Conservation (phyloP, 2,888 invertebrate species). For the Diaprepes abbreviatus region DNA sequence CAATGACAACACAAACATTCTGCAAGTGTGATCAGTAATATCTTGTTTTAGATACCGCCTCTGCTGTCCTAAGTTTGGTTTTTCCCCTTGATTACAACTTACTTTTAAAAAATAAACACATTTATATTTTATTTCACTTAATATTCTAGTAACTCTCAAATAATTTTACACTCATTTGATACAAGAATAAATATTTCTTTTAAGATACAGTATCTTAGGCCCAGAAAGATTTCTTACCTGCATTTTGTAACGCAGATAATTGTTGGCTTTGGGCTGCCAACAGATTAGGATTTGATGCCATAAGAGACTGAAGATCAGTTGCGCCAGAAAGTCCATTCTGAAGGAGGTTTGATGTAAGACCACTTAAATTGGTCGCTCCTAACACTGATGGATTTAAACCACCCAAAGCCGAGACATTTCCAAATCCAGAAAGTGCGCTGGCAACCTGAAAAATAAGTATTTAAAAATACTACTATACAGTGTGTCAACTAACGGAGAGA, state of each 20-base stretch:
- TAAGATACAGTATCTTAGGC: neutral
- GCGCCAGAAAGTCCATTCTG: constrained; percentile 59
- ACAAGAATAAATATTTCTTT: neutral
- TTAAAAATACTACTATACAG: too few relatives aligned
- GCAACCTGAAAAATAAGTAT: constrained; percentile 72
- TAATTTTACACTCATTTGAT: too few relatives aligned
- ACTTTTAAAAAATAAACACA: too few relatives aligned
- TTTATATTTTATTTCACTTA: too few relatives aligned
- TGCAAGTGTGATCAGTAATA: too few relatives aligned
- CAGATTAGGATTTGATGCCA: constrained; percentile 59
- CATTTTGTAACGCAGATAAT: constrained; percentile 52
- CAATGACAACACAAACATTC: too few relatives aligned
- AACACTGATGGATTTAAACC: constrained; percentile 62
- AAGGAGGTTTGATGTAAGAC: constrained; percentile 62
- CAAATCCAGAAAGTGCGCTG: constrained; percentile 68
- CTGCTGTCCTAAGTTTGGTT: too few relatives aligned
- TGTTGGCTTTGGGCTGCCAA: constrained; percentile 58
- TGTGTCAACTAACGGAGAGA: too few relatives aligned
- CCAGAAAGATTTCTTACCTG: constrained; percentile 32
- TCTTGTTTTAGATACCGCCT: too few relatives aligned
- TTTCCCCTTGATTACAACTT: too few relatives aligned
- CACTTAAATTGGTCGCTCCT: constrained; percentile 67
- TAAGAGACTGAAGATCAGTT: constrained; percentile 60
- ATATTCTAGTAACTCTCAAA: too few relatives aligned
- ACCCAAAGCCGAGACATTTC: constrained; percentile 69